Conservation (phyloP, 2,888 invertebrate genomes). For the Drosophila anomalata region DNA sequence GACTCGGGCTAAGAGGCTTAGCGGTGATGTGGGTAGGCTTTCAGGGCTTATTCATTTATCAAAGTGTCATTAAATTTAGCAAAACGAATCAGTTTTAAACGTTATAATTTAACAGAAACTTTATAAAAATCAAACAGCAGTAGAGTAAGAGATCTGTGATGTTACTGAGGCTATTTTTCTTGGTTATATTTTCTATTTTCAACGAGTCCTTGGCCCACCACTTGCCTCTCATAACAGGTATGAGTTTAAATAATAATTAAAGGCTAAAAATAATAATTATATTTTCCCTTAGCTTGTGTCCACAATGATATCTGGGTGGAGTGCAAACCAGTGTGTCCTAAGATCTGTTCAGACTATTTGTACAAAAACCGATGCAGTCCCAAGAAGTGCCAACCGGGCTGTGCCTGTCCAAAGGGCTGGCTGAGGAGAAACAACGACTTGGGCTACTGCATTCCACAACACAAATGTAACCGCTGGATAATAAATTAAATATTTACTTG, state of each 20-base stretch:
- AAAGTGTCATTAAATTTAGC: conserved; percentile 7
- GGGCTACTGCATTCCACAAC: conserved; percentile 9
- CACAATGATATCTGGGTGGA: conserved; percentile 19
- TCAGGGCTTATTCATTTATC: conserved; percentile 31
- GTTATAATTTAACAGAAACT: neutral
- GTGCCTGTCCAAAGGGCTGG: conserved; percentile 14
- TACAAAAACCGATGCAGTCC: conserved; percentile 2
- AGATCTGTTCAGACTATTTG: conserved; percentile 3
- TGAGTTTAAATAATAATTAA: neutral
- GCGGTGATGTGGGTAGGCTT: conserved; percentile 31
- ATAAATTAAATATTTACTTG: neutral
- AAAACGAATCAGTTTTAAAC: conserved; percentile 23
- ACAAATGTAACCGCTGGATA: conserved; percentile 15
- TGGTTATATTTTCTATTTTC: neutral
- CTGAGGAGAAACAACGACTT: neutral
- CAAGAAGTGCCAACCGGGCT: conserved; percentile 13
- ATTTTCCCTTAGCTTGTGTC: conserved; percentile 3
- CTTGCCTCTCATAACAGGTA: neutral
- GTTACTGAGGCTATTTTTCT: neutral
- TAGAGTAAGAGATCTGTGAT: neutral
- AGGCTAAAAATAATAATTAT: no score
- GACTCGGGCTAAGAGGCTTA: conserved; percentile 37
- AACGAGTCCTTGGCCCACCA: neutral
- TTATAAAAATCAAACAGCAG: neutral
- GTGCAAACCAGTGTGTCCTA: conserved; percentile 20